Evolutionary conservation across 2,113 vertebrate genomes (phyloP).

Genomic region (Dasypus novemcinctus): DNA sequence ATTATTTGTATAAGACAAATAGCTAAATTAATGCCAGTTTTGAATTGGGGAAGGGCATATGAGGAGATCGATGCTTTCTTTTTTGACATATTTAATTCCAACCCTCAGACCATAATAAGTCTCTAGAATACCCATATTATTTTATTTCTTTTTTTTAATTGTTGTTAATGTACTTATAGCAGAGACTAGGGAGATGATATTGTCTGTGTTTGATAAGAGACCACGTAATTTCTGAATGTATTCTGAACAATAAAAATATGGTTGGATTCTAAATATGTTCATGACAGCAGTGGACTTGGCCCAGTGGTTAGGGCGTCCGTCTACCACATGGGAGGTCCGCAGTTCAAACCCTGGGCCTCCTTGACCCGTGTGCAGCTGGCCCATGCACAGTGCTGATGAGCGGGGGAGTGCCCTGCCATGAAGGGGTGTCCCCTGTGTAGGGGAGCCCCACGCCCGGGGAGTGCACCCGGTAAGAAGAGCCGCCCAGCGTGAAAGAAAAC

Average conservation of each 20-base stretch:
- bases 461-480: no score
- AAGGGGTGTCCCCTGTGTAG: no score
- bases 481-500: no score
- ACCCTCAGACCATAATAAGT: not conserved
- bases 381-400: no score
- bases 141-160: not conserved
- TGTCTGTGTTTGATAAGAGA: not conserved
- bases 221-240: not conserved
- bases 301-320: no score
- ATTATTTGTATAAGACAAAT: conserved; percentile 27
- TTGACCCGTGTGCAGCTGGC: no score
- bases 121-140: not conserved
- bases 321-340: no score
- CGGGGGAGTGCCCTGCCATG: no score
- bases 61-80: not conserved
- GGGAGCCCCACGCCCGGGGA: no score
- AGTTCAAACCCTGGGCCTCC: no score
- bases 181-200: not conserved
- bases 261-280: conserved; percentile 39
- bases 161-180: not conserved
- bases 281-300: no score
- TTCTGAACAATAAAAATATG: not conserved
- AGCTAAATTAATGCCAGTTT: conserved; percentile 25
- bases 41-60: not conserved
- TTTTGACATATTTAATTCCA: conserved; percentile 19